A percentile compares a stretch with the other conserved stretches of the same genome.
These are phyloP conservation scores for Apis mellifera DNA, from an alignment of 1,140 invertebrate genomes.

Conservation along the genomic window DNA sequence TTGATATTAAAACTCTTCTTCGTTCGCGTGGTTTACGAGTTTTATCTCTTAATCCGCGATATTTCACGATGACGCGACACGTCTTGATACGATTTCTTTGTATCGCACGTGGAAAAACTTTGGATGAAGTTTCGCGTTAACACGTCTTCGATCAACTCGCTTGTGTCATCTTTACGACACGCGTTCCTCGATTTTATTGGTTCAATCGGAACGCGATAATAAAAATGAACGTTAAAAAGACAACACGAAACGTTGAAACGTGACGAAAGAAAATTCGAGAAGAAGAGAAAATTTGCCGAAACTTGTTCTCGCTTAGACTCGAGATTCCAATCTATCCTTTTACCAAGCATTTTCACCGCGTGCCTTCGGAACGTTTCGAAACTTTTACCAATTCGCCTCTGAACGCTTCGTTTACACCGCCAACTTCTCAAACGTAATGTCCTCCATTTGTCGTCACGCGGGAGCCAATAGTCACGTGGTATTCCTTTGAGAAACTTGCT, in stretches of 20 bases:
- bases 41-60: neutral
- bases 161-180: slow-evolving; percentile 9
- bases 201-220: slow-evolving; percentile 20
- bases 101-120: neutral
- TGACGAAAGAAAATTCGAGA: neutral
- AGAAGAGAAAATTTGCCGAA: neutral
- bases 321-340: neutral
- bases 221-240: neutral
- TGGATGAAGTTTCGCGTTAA: neutral
- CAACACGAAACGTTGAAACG: too few relatives aligned
- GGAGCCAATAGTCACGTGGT: neutral
- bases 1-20: slow-evolving; percentile 10
- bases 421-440: neutral
- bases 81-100: neutral
- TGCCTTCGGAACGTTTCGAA: neutral
- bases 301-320: neutral
- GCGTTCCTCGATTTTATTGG: slow-evolving; percentile 30
- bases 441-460: neutral
- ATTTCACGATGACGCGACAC: neutral
- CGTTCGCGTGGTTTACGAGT: neutral
- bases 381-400: neutral
- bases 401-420: too few relatives aligned
- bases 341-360: too few relatives aligned
- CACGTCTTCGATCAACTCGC: neutral
- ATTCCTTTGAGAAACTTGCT: neutral